A percentile compares a stretch with the other conserved stretches of the same genome.
phyloP scores from a whole-genome alignment of 2,797 vertebrate species.

The Jordanella pulchra region DNA sequence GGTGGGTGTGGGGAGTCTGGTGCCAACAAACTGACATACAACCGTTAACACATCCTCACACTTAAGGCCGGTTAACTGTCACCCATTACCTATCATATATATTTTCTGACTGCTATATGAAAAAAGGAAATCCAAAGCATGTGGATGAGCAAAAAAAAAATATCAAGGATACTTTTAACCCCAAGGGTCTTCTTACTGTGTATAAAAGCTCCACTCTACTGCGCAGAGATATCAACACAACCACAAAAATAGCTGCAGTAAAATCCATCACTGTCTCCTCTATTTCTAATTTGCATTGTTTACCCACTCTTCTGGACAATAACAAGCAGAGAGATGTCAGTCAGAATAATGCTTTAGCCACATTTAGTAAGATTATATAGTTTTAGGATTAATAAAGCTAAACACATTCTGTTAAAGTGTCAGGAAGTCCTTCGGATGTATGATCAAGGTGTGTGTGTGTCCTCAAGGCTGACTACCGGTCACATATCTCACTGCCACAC shows the following conservation, averaged over 20 bases:
- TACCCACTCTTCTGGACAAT: background rate
- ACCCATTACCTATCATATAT: background rate
- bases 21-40: background rate
- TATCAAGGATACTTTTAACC: background rate
- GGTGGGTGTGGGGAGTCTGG: background rate
- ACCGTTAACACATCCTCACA: background rate
- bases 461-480: constrained; percentile 20
- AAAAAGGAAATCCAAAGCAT: background rate
- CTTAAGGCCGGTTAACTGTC: background rate
- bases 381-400: constrained; percentile 42
- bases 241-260: constrained; percentile 39
- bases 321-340: constrained; percentile 11
- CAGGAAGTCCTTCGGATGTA: constrained; percentile 14
- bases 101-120: background rate
- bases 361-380: background rate
- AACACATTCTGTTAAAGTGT: constrained; percentile 47
- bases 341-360: constrained; percentile 7
- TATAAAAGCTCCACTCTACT: background rate
- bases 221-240: constrained; percentile 29
- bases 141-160: background rate
- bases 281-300: constrained; percentile 47
- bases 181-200: background rate
- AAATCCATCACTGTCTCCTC: constrained; percentile 24
- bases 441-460: constrained; percentile 11
- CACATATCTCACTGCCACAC: constrained; percentile 40